Conservation (phyloP, 2,113 vertebrate genomes). For the Podarcis raffonei region DNA sequence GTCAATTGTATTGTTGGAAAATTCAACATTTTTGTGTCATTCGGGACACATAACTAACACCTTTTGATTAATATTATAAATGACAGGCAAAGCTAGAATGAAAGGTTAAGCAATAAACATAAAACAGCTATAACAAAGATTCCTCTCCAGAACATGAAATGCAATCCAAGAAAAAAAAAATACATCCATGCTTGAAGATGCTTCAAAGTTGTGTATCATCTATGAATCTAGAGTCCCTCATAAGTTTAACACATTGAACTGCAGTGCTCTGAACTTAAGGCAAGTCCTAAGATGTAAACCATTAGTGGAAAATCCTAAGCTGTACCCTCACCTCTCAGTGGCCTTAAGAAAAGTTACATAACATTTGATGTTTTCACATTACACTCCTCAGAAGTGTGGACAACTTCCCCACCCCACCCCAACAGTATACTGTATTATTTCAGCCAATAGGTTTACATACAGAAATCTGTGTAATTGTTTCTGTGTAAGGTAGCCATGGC, state of each 20-base stretch:
- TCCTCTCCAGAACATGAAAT: conserved; percentile 37
- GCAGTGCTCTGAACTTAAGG: conserved; percentile 67
- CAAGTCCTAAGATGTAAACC: conserved; percentile 53
- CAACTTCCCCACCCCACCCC: conserved; percentile 48
- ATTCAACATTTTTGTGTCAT: conserved; percentile 8
- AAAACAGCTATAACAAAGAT: conserved; percentile 22
- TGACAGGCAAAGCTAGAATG: conserved; percentile 28
- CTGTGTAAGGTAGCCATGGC: conserved; percentile 73
- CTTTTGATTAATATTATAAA: conserved; percentile 36
- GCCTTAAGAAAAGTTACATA: conserved; percentile 58
- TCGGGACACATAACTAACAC: conserved; percentile 22
- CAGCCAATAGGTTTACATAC: conserved; percentile 66
- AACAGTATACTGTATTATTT: conserved; percentile 45
- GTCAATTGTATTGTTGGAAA: conserved; percentile 47
- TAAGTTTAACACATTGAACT: conserved; percentile 67
- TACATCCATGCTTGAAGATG: conserved; percentile 43
- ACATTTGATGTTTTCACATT: conserved; percentile 52
- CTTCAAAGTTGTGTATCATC: conserved; percentile 70
- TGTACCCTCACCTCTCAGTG: conserved; percentile 51
- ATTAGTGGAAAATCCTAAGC: conserved; percentile 69
- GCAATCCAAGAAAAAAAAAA: conserved; percentile 48
- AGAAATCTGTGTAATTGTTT: conserved; percentile 67
- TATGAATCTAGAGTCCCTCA: conserved; percentile 48
- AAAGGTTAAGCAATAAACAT: conserved; percentile 6
- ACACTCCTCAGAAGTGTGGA: conserved; percentile 65